These are phyloP conservation scores for Tenodera sinensis DNA, from an alignment of 2,888 invertebrate genomes.

Conservation along the genomic window DNA sequence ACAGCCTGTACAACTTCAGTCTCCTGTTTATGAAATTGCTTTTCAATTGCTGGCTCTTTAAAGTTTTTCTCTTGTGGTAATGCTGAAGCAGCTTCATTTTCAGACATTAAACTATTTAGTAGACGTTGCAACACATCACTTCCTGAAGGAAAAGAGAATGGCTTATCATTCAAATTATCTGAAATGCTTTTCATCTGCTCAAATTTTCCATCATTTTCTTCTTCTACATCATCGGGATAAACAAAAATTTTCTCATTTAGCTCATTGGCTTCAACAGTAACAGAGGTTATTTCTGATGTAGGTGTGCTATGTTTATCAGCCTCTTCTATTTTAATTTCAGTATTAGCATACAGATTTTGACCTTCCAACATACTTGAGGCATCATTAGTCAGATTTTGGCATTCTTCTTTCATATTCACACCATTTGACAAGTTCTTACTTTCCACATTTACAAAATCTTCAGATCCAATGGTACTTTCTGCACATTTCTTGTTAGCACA, in stretches of 20 bases:
- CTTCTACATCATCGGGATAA: not conserved
- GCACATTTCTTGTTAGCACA: not conserved
- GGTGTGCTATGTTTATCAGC: not conserved
- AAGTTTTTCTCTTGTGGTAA: not conserved
- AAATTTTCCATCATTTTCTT: constrained; percentile 26
- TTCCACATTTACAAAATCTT: not conserved
- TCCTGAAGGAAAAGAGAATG: not conserved
- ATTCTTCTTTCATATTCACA: not conserved
- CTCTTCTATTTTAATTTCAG: not conserved
- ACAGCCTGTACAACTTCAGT: constrained; percentile 13
- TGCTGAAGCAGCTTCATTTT: not conserved
- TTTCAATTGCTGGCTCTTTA: not conserved
- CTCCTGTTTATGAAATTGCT: not conserved
- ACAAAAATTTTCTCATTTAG: not conserved
- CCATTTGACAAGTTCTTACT: not conserved
- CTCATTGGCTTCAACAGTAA: not conserved
- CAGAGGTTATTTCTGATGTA: not conserved
- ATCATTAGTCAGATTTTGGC: not conserved
- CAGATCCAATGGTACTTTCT: not conserved
- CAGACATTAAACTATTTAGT: not conserved
- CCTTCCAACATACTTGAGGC: not conserved
- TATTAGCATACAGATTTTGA: not conserved
- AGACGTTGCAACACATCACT: not conserved
- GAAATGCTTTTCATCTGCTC: not conserved
- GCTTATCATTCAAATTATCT: not conserved